phyloP scores from a whole-genome alignment of 2,797 vertebrate species.

The Manis javanica region DNA sequence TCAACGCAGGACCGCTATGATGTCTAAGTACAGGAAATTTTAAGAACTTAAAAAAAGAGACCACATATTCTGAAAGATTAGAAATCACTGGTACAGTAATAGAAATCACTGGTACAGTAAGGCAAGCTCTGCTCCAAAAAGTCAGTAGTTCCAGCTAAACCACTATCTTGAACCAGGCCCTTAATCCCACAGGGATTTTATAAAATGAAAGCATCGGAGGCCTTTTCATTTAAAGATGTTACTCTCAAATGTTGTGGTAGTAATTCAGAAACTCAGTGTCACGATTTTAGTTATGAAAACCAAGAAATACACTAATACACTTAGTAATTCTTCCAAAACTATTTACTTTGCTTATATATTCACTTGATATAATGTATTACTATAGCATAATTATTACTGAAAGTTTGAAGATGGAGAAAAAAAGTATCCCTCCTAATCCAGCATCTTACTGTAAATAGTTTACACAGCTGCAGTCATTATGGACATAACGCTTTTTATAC shows the following conservation, averaged over 20 bases:
- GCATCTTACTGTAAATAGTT: background rate
- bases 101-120: background rate
- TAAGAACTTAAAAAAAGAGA: background rate
- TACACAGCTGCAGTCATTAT: background rate
- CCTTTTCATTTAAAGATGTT: background rate
- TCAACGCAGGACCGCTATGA: background rate
- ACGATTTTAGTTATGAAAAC: background rate
- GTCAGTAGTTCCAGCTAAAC: background rate
- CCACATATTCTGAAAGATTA: background rate
- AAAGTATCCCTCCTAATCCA: background rate
- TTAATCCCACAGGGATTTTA: background rate
- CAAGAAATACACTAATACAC: background rate
- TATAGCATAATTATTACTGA: background rate
- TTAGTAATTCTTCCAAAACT: background rate
- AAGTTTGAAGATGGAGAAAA: background rate
- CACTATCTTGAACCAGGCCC: background rate
- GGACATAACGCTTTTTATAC: too few species aligned
- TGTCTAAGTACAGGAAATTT: background rate
- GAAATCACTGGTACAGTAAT: background rate
- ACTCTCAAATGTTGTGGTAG: conserved; percentile 38
- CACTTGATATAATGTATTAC: background rate
- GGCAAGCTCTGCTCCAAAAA: background rate
- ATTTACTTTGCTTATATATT: background rate
- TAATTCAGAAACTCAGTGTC: background rate
- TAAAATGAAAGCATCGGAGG: background rate